Evolutionary conservation across 2,888 invertebrate genomes (phyloP).

Genomic region (Ectemnius cavifrons): DNA sequence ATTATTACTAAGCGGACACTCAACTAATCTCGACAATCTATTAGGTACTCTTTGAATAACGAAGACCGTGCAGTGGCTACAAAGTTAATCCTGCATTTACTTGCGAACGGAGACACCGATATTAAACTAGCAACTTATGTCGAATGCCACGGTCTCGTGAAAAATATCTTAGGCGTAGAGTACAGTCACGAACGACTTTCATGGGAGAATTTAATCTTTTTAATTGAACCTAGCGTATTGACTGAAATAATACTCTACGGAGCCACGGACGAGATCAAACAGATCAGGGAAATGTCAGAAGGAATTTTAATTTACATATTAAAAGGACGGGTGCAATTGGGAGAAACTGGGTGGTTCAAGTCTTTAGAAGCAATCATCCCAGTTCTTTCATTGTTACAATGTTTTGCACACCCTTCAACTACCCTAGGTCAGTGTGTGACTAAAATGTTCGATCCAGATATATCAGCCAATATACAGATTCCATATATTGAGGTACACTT

Average conservation of each 20-base stretch:
- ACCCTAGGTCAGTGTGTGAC: constrained; percentile 82
- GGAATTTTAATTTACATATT: constrained; percentile 83
- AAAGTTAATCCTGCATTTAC: constrained; percentile 79
- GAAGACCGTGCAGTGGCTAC: constrained; percentile 62
- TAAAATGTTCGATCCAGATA: constrained; percentile 83
- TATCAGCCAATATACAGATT: constrained; percentile 81
- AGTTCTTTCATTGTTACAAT: constrained; percentile 82
- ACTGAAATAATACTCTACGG: constrained; percentile 84
- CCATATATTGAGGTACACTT: constrained; percentile 79
- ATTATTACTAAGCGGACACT: neutral
- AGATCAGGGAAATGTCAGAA: constrained; percentile 82
- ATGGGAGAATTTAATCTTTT: constrained; percentile 80
- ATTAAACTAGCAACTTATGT: constrained; percentile 81
- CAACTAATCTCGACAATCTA: neutral
- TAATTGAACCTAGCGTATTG: constrained; percentile 81
- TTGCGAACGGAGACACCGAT: constrained; percentile 81
- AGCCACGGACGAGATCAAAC: constrained; percentile 77
- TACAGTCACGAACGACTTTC: constrained; percentile 71
- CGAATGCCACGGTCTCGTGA: constrained; percentile 80
- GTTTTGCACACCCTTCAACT: constrained; percentile 80
- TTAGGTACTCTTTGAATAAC: constrained; percentile 53
- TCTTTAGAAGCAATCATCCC: constrained; percentile 82
- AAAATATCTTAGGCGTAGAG: constrained; percentile 80
- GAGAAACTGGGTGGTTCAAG: constrained; percentile 82
- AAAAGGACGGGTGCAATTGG: constrained; percentile 83